Conservation (phyloP, 2,113 vertebrate species). For the Pollimyrus isidori region DNA sequence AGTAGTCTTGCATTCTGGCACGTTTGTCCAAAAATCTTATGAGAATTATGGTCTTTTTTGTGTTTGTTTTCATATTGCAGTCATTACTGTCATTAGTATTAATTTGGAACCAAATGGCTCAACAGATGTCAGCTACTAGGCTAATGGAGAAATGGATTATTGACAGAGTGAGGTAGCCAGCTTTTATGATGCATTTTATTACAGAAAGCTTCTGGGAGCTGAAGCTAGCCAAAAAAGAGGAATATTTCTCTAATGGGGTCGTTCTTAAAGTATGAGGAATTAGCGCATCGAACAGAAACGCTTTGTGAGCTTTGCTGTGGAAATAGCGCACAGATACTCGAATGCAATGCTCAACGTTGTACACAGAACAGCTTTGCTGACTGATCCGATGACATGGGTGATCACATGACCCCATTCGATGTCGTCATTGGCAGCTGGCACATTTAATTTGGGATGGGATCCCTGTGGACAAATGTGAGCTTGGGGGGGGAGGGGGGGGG, state of each 20-base stretch:
- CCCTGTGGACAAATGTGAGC: neutral
- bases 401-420: neutral
- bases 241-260: neutral
- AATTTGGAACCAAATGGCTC: conserved; percentile 51
- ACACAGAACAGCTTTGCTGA: neutral
- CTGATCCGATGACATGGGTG: neutral
- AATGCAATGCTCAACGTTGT: neutral
- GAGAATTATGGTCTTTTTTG: conserved; percentile 46
- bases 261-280: neutral
- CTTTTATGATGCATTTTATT: conserved; percentile 30
- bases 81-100: conserved; percentile 55
- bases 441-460: neutral
- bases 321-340: neutral
- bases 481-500: neutral
- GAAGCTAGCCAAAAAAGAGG: neutral
- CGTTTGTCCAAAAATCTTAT: conserved; percentile 47
- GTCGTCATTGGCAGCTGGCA: neutral
- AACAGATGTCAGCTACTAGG: conserved; percentile 35
- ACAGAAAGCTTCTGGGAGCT: neutral
- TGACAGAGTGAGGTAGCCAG: conserved; percentile 40
- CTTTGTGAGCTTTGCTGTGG: neutral
- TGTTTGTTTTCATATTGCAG: conserved; percentile 43
- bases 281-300: neutral
- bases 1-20: conserved; percentile 14
- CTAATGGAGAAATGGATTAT: conserved; percentile 37